phyloP scores from a whole-genome alignment of 2,888 invertebrate species.

The Dolichomitus sp. region DNA sequence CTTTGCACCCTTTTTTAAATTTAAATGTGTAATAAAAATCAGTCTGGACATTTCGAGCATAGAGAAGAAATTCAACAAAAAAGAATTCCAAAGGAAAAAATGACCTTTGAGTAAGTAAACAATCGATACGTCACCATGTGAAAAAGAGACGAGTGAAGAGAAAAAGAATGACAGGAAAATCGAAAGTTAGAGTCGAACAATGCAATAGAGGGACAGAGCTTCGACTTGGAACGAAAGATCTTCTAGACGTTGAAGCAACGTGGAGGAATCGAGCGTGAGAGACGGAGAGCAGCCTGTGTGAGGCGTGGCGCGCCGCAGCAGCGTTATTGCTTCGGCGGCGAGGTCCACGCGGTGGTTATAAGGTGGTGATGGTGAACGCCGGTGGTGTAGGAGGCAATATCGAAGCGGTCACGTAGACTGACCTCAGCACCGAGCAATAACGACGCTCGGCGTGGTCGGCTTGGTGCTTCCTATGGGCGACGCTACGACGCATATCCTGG shows the following conservation, averaged over 20 bases:
- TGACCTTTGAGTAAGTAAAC: slow-evolving; percentile 1
- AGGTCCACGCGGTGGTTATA: slow-evolving; percentile 75
- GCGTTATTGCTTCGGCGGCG: slow-evolving; percentile 82
- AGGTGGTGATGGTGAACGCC: slow-evolving; percentile 78
- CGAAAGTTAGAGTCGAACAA: slow-evolving; percentile 21
- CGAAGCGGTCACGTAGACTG: slow-evolving; percentile 85
- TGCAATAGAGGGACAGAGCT: slow-evolving; percentile 8
- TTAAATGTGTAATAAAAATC: neutral
- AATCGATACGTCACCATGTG: slow-evolving; percentile 28
- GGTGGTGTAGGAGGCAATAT: slow-evolving; percentile 82
- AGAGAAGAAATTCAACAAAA: neutral
- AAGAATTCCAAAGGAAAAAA: slow-evolving; percentile 1
- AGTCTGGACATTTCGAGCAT: neutral
- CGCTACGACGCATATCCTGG: slow-evolving; percentile 39
- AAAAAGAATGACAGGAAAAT: slow-evolving; percentile 26
- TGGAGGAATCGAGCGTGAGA: slow-evolving; percentile 63
- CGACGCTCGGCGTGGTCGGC: slow-evolving; percentile 72
- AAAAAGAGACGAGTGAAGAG: slow-evolving; percentile 15
- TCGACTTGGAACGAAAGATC: slow-evolving; percentile 33
- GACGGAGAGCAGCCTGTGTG: slow-evolving; percentile 73
- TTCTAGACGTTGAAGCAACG: slow-evolving; percentile 63
- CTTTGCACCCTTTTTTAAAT: too few species aligned
- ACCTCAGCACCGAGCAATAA: slow-evolving; percentile 85
- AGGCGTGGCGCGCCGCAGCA: slow-evolving; percentile 70
- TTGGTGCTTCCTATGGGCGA: slow-evolving; percentile 57